Evolutionary conservation across 2,888 invertebrate genomes (phyloP).

Genomic region (Agonum fuliginosum): DNA sequence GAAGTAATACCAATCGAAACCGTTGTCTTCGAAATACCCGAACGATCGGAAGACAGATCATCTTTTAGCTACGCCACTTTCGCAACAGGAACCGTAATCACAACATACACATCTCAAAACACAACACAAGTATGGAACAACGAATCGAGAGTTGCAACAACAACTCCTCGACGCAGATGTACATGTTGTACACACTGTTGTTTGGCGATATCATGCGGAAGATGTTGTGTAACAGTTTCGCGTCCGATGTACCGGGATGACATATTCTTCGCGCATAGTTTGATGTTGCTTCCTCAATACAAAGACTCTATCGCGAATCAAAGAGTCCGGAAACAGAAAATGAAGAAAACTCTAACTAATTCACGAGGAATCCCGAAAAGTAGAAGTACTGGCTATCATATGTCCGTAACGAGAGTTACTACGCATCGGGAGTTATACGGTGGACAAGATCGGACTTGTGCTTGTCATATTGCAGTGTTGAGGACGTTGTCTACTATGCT

Average conservation of each 20-base stretch:
- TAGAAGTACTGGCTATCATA: slow-evolving; percentile 75
- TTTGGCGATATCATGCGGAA: slow-evolving; percentile 1
- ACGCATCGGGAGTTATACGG: slow-evolving; percentile 80
- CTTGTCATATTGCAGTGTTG: slow-evolving; percentile 68
- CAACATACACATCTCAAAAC: slow-evolving; percentile 3
- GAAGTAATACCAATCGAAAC: slow-evolving; percentile 40
- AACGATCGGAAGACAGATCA: slow-evolving; percentile 9
- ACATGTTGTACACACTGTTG: slow-evolving; percentile 12
- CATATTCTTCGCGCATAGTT: slow-evolving; percentile 90
- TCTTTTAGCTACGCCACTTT: slow-evolving; percentile 8
- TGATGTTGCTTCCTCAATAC: slow-evolving; percentile 88
- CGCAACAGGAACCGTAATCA: background rate
- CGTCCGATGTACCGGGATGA: slow-evolving; percentile 88
- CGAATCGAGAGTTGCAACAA: slow-evolving; percentile 4
- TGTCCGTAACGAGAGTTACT: slow-evolving; percentile 85
- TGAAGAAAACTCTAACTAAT: slow-evolving; percentile 12
- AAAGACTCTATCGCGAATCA: slow-evolving; percentile 60
- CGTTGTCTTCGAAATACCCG: slow-evolving; percentile 36
- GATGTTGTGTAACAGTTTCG: slow-evolving; percentile 3
- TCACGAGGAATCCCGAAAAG: slow-evolving; percentile 31
- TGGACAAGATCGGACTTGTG: slow-evolving; percentile 72
- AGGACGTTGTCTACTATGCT: slow-evolving; percentile 69
- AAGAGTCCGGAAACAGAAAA: slow-evolving; percentile 40
- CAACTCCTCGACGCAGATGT: background rate
- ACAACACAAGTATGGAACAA: slow-evolving; percentile 9